Evolutionary conservation across 1,140 invertebrate species (phyloP), one percentile per base, ranked within the genome.

Genomic region (Heterodera schachtii): DNA sequence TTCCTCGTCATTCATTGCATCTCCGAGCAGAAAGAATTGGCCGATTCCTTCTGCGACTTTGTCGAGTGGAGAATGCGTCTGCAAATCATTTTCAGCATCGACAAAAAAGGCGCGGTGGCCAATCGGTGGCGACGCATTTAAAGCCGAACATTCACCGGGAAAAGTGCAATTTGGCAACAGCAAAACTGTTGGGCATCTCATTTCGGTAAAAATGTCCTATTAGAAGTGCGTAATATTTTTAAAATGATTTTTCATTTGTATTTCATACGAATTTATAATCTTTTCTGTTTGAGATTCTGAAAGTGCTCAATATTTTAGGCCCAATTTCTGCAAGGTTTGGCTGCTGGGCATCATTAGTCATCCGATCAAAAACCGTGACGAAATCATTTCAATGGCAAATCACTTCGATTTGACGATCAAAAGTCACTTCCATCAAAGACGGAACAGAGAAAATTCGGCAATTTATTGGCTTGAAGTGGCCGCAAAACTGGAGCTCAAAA

Each of bases 11-110:
- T 74, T 21, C 41, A 74, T 74, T 74, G 73, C 31, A 74, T 74
- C 19, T 19, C 6, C 8, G 52, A 74, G 31, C 21, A 31, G 44
- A 57, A 74, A 43, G 52, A 74, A 21, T 41, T 41, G n/a, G 43
- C 46, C 2, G 19, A 43, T 49, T 43, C 73, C 9, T 74, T 74
- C 52, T 74, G 73, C 44, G 31, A 9, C 21, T 74, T 74, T 74
- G 73, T 74, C 46, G 73, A 74, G 31, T 49, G 46, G n/a, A 21
- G 73, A 49, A 74, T 74, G 46, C 73, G 73, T 74, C 11, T 74
- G n/a, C 73, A 74, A 43, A 31, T 74, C 11, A n/a, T 74, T 11
- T 74, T 74, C 5, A n/a, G n/a, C 46, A 74, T 74, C 44, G 73
- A 74, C 46, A 74, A 74, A 41, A 74, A 64, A 19, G 57, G 13